These are phyloP conservation scores for Serilophus lunatus DNA, from an alignment of 2,113 vertebrate genomes.

Conservation along the genomic window DNA sequence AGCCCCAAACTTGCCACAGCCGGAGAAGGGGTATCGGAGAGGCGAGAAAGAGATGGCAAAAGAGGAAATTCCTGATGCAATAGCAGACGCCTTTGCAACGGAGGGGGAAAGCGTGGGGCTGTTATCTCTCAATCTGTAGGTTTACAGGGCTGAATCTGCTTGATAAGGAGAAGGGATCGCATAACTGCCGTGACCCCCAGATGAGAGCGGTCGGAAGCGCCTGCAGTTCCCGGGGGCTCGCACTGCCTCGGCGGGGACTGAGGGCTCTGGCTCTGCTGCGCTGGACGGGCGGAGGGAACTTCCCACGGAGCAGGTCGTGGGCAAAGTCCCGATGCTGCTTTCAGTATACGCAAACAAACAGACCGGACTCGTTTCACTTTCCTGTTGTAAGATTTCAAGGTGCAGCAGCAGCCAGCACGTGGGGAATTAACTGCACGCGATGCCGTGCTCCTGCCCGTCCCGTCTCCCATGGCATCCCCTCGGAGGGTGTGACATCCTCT, in stretches of 20 bases:
- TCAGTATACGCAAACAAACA: not conserved
- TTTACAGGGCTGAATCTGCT: not conserved
- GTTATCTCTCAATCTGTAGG: not conserved
- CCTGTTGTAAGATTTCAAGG: not conserved
- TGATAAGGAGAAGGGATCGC: not conserved
- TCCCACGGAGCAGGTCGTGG: not conserved
- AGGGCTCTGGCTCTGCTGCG: not conserved
- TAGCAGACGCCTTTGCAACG: not conserved
- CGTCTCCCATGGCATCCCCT: not conserved
- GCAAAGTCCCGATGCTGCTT: not conserved
- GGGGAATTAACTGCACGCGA: not conserved
- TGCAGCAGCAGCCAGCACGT: not conserved
- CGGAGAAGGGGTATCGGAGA: not conserved
- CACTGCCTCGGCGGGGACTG: not conserved
- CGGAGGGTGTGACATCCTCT: not conserved
- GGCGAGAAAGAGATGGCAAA: not conserved
- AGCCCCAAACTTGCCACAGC: not conserved
- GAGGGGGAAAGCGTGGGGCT: not conserved
- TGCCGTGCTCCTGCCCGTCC: not conserved
- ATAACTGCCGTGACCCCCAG: not conserved
- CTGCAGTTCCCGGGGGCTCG: not conserved
- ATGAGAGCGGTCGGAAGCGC: not conserved
- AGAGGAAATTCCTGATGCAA: slow-evolving; percentile 6
- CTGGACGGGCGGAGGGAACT: not conserved
- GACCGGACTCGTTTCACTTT: not conserved